Evolutionary conservation across 2,888 invertebrate species (phyloP), one percentile per base, ranked within the genome.

Genomic region (Antheraea yamamai): DNA sequence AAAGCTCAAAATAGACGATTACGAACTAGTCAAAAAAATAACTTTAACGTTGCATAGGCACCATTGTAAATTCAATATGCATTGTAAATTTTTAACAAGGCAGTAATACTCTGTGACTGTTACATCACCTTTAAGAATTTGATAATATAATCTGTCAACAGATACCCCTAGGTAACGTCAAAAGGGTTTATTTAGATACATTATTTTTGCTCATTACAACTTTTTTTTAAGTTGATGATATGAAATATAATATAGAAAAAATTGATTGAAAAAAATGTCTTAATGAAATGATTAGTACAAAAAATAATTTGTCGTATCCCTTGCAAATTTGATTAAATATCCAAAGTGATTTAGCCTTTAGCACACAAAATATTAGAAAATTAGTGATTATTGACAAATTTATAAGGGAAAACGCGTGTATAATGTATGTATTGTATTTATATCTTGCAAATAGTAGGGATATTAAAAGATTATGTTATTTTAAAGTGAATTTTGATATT

Each of bases 1-100:
- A 76, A 77, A 77, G 80, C 80, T 80, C 80, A 81, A 77, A 77
- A 77, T 79, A 77, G 77, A 79, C 76, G 75, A 79, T 77, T 80
- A 75, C 79, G 78, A 77, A 78, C 80, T 81, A 80, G 81, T 80
- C 80, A 80, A 70, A 7, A 30, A 70, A n/a, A 70, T 70, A 70
- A 39, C 35, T 70, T 70, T 10, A 39, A 79, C 72, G 76, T 78
- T 73, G 75, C 74, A 55, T 78, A 77, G 73, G 74, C 75, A 75
- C 76, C 71, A 70, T 72, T 76, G 74, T 77, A 76, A 79, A 64
- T 70, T 20, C 16, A 68, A 68, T 68, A 68, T 68, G 18, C 12
- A 70, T 39, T 70, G 3, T 10, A 39, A 39, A 39, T 70, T n/a
- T 2, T 70, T 70, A 39, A 39, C 39, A 70, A 20, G 18, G n/a